Evolutionary conservation across 2,797 vertebrate species (phyloP).

Genomic region (Rhodeus uyekii): DNA sequence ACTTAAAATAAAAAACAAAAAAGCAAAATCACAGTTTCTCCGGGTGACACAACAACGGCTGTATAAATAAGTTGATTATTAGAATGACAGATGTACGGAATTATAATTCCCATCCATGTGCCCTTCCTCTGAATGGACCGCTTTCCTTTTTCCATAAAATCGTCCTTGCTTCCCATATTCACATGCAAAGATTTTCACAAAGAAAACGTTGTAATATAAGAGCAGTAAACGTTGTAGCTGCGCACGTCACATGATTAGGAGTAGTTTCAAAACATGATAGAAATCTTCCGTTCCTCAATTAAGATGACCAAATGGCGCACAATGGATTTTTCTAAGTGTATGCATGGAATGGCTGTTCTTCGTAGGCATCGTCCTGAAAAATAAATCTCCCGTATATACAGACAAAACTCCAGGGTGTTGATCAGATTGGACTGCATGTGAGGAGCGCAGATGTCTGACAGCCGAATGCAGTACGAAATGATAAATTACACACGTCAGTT

Average conservation of each 20-base stretch:
- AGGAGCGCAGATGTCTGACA: background rate
- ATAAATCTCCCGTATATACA: constrained; percentile 20
- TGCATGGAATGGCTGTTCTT: constrained; percentile 36
- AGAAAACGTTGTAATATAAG: constrained; percentile 8
- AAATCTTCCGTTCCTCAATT: background rate
- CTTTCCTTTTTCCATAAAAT: background rate
- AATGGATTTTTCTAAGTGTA: background rate
- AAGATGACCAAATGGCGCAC: background rate
- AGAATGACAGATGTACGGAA: constrained; percentile 17
- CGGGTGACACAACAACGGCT: constrained; percentile 53
- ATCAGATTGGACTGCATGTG: background rate
- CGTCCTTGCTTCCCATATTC: constrained; percentile 7
- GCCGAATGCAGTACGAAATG: background rate
- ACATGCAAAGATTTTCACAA: constrained; percentile 43
- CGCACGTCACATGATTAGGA: constrained; percentile 6
- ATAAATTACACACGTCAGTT: constrained; percentile 5
- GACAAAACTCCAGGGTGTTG: background rate
- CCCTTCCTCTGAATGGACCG: background rate
- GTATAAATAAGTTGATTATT: constrained; percentile 47
- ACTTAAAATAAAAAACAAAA: constrained; percentile 43
- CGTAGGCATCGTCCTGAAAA: constrained; percentile 37
- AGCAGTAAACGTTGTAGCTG: background rate
- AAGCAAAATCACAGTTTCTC: constrained; percentile 60
- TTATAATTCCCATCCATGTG: constrained; percentile 6
- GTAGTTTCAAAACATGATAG: background rate